These are phyloP conservation scores for Campopleginae sp. DNA, from an alignment of 2,888 invertebrate genomes.

Conservation along the genomic window DNA sequence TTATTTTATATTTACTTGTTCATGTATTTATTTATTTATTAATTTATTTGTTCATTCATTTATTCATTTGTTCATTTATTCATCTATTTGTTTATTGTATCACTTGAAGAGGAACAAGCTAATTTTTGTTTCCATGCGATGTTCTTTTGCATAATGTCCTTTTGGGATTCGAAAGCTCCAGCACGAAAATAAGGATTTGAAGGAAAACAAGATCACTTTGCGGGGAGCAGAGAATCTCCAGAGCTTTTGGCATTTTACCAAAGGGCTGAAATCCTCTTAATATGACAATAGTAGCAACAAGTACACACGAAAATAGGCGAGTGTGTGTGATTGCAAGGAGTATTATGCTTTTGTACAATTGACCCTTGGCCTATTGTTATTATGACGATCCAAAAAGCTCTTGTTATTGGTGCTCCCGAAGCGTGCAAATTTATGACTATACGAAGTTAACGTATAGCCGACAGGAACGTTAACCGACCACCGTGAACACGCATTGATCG, in stretches of 20 bases:
- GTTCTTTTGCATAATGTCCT: background rate
- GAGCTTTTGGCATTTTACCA: conserved; percentile 28
- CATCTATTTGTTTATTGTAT: background rate
- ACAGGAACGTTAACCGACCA: conserved; percentile 16
- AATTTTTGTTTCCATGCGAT: background rate
- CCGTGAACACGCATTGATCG: conserved; percentile 48
- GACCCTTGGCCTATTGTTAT: conserved; percentile 8
- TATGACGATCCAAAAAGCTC: conserved; percentile 12
- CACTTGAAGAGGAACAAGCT: background rate
- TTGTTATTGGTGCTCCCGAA: conserved; percentile 38
- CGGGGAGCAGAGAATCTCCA: conserved; percentile 1
- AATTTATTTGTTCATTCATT: too few relatives aligned
- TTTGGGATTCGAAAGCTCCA: background rate
- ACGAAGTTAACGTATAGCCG: background rate
- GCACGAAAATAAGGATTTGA: background rate
- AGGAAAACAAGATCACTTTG: background rate
- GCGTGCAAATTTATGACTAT: conserved; percentile 31
- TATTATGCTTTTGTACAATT: background rate
- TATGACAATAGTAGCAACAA: conserved; percentile 22
- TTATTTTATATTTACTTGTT: too few relatives aligned
- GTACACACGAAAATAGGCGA: background rate
- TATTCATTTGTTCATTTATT: too few relatives aligned
- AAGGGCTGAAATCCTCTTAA: conserved; percentile 1
- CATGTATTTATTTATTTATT: too few relatives aligned
- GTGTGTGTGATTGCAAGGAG: background rate